Evolutionary conservation across 2,113 vertebrate genomes (phyloP), one percentile per base, ranked within the genome.

Genomic region (Cichladusa arquata): DNA sequence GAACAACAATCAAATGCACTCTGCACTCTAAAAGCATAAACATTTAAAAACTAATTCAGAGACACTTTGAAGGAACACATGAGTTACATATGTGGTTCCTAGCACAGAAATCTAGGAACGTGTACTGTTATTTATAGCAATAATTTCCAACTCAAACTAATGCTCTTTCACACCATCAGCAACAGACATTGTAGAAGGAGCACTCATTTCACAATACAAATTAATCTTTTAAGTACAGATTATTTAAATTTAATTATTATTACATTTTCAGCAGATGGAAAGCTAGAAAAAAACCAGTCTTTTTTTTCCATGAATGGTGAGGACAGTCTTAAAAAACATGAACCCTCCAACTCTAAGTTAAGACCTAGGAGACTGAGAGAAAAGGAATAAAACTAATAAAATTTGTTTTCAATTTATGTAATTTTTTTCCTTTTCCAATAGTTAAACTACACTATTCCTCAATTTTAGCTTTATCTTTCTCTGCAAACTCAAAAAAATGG

Each of bases 251-350:
- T 67, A 66, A 5, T 61, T 81, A 44, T 64, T 81, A 34, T 11
- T 70, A 11, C 62, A 56, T 80, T 85, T 87, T 90, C 45, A 93
- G 34, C 18, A 80, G 26, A 70, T 64, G 5, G 12, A 48, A 80
- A 79, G 18, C 33, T 73, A 86, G 23, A 44, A 51, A 78, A 67
- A 67, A 23, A 0, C 0, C 7, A 14, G 7, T n/a, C 0, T 12
- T 64, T 58, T 83, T 81, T 74, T 81, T 71, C 58, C 33, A 78
- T 13, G 13, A 92, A 81, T 24, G 24, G 13, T 51, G n/a, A 81
- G 12, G 10, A 71, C 13, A 87, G 28, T 56, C n/a, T 91, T 76
- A 91, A 64, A 64, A 93, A 86, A 54, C 1, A 3, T 26, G 57
- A 7, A 54, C 25, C 53, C 62, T 65, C 24, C 53, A 64, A 66